A percentile compares a stretch with the other conserved stretches of the same genome.
Evolutionary conservation across 1,140 invertebrate species (phyloP).

Genomic region (Galleria mellonella): DNA sequence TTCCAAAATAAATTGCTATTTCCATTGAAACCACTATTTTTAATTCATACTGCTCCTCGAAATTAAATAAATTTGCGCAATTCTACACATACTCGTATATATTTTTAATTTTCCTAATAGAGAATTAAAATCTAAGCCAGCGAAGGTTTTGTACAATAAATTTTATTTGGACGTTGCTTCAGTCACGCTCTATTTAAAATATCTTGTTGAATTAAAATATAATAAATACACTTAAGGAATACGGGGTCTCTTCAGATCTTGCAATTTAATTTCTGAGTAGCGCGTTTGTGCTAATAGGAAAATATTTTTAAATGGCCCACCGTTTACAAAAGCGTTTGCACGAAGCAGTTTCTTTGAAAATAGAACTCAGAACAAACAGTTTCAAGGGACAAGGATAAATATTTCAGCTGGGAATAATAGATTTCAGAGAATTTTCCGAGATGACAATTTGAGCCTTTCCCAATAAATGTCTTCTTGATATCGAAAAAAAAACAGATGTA

Average conservation of each 20-base stretch:
- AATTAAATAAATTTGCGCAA: too few species aligned
- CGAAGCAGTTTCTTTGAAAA: neutral
- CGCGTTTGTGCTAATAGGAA: slow-evolving; percentile 9
- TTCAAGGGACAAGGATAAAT: slow-evolving; percentile 3
- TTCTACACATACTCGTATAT: too few species aligned
- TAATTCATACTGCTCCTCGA: too few species aligned
- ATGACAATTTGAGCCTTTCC: slow-evolving; percentile 3
- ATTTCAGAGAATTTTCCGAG: neutral
- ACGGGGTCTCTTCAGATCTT: slow-evolving; percentile 13
- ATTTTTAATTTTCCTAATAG: too few species aligned
- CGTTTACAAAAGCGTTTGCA: slow-evolving; percentile 9
- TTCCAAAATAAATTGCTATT: too few species aligned
- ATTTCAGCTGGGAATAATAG: slow-evolving; percentile 2
- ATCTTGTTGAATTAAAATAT: slow-evolving; percentile 18
- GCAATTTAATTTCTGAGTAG: slow-evolving; percentile 18
- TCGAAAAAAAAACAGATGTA: neutral
- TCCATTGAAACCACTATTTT: too few species aligned
- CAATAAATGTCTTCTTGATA: slow-evolving; percentile 3
- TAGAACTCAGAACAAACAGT: slow-evolving; percentile 3
- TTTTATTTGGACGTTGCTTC: neutral
- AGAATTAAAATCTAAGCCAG: neutral
- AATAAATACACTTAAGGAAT: slow-evolving; percentile 14
- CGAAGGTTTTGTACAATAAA: neutral
- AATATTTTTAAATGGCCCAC: slow-evolving; percentile 23
- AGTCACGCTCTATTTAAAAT: slow-evolving; percentile 3